Percentiles rank a stretch among this genome's conserved stretches.
phyloP scores from a whole-genome alignment of 2,888 invertebrate species.

The Habroteleia sp. region DNA sequence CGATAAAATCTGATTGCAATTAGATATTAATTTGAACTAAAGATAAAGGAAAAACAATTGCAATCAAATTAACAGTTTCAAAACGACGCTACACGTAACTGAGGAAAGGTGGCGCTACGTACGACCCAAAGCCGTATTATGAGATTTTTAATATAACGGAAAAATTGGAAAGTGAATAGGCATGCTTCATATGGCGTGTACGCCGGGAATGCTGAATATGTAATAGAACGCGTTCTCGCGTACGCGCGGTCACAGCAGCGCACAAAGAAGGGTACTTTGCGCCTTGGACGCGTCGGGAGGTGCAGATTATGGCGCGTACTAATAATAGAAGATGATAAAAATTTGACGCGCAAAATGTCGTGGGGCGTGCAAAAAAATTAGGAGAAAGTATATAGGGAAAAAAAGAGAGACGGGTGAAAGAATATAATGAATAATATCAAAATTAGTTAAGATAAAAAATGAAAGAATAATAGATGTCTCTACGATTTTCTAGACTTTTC shows the following conservation, averaged over 20 bases:
- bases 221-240: conserved; percentile 59
- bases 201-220: conserved; percentile 66
- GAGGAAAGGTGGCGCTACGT: conserved; percentile 10
- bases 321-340: conserved; percentile 79
- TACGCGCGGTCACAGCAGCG: conserved; percentile 32
- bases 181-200: conserved; percentile 53
- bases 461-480: too few relatives aligned
- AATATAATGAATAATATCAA: too few relatives aligned
- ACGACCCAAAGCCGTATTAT: conserved; percentile 13
- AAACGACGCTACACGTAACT: too few relatives aligned
- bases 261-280: conserved; percentile 60
- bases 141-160: conserved; percentile 56
- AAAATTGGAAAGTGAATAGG: conserved; percentile 54
- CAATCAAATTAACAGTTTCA: too few relatives aligned
- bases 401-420: conserved; percentile 19
- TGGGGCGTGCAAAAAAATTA: conserved; percentile 52
- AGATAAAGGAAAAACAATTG: too few relatives aligned
- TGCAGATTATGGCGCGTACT: conserved; percentile 75
- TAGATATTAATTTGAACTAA: too few relatives aligned
- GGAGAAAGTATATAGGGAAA: conserved; percentile 2
- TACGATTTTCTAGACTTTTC: too few relatives aligned
- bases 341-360: conserved; percentile 76
- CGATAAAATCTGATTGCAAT: too few relatives aligned
- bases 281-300: conserved; percentile 72
- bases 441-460: too few relatives aligned